Evolutionary conservation across 1,140 invertebrate species (phyloP), one percentile per base, ranked within the genome.

Genomic region (Drosophila pachea): DNA sequence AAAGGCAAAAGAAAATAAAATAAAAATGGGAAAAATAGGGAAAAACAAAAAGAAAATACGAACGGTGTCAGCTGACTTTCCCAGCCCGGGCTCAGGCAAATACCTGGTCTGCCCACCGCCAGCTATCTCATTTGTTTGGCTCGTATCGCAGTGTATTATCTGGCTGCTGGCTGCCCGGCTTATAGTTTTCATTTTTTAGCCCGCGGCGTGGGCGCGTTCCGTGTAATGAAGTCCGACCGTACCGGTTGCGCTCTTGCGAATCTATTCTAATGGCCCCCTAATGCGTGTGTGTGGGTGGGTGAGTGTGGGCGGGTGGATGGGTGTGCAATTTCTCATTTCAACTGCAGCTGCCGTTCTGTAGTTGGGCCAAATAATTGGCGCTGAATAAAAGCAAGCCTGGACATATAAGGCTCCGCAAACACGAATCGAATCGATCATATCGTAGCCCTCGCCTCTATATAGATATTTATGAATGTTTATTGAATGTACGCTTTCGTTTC

Each of bases 331-430:
- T 43, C 66, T 64, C 55, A 63, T 71, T 66, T 66, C 65, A 61
- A 52, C 65, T 73, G 71, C 64, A 62, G 40, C 33, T 36, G 5
- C 35, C n/a, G 14, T 43, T n/a, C 74, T 77, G 62, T 12, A 11
- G 4, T 64, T 71, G 70, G 64, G 59, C 70, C 70, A 83, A 74
- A 83, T 82, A 78, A 82, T 82, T 83, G 78, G 65, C 71, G 53
- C 78, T 62, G 71, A 83, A 82, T 83, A 74, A 74, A 58, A 3
- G 1, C 22, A 56, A 64, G 62, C 59, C 64, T 66, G 60, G 12
- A 22, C 22, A 22, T 22, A 22, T 22, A 22, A 22, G 22, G 22
- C 22, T 3, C 22, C 3, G n/a, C n/a, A n/a, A n/a, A n/a, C 22
- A 2, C 22, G 3, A 22, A 22, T 22, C 22, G 22, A 22, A 22